These are phyloP conservation scores for Verasper variegatus DNA, from an alignment of 2,113 vertebrate genomes.

Conservation along the genomic window DNA sequence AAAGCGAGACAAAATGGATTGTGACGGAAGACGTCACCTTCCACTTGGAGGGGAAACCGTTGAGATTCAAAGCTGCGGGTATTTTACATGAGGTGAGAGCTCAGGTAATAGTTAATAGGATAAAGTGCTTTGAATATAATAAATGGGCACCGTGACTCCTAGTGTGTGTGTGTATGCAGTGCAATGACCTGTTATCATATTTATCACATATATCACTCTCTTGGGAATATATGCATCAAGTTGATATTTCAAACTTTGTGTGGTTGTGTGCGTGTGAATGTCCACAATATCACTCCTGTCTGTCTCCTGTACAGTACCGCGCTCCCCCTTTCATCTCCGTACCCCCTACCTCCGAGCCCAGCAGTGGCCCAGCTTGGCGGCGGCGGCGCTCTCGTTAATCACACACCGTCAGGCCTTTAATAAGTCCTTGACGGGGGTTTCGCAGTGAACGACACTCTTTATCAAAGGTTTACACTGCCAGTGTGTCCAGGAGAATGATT, in stretches of 20 bases:
- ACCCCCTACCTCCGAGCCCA: slow-evolving; percentile 54
- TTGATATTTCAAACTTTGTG: neutral
- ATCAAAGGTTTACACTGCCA: slow-evolving; percentile 82
- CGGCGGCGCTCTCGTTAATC: slow-evolving; percentile 72
- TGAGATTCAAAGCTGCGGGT: slow-evolving; percentile 10
- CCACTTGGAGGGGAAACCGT: neutral
- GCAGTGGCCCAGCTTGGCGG: slow-evolving; percentile 48
- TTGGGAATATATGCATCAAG: neutral
- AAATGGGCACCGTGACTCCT: neutral
- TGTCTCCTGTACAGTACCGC: slow-evolving; percentile 16
- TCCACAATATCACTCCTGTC: neutral
- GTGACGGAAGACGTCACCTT: slow-evolving; percentile 8
- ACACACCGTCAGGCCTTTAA: slow-evolving; percentile 75
- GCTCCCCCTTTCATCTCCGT: slow-evolving; percentile 49
- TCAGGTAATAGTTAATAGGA: slow-evolving; percentile 17
- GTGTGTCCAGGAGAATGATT: slow-evolving; percentile 73
- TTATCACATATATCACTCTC: too few relatives aligned
- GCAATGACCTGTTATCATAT: neutral
- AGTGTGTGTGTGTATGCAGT: neutral
- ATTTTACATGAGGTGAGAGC: slow-evolving; percentile 11
- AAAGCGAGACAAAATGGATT: slow-evolving; percentile 32
- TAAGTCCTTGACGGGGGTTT: slow-evolving; percentile 83
- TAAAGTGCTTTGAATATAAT: neutral
- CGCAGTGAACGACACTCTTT: slow-evolving; percentile 78
- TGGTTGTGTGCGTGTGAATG: neutral